Evolutionary conservation across 2,888 invertebrate species (phyloP), one percentile per base, ranked within the genome.

Genomic region (Slavum lentiscoides): DNA sequence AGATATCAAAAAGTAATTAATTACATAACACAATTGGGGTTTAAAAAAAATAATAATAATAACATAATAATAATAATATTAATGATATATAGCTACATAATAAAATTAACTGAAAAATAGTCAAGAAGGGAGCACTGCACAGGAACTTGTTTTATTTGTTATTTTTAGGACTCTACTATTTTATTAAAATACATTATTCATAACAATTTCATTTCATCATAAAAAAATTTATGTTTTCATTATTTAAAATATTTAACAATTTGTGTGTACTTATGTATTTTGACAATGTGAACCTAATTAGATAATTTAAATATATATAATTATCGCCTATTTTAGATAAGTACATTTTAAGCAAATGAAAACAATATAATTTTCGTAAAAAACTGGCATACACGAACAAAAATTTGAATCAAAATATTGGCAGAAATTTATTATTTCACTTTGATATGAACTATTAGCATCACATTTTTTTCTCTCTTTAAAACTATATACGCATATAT

Each of bases 31-130:
- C 0, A 58, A 66, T 8, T 13, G n/a, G 39, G 9, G 17, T 74
- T 58, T 39, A 39, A 55, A 58, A 74, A 74, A 66, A 39, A 74
- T 30, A 49, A 30, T 62, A 74, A 64, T 64, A 64, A 70, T n/a
- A 19, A n/a, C n/a, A n/a, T n/a, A n/a, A n/a, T n/a, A 30, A 30
- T 30, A 30, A 30, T 4, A 30, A 30, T 30, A 30, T 1, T 30
- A 30, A 30, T 30, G 30, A 30, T 30, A 1, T 30, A 62, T 62
- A 66, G 39, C 19, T 55, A 74, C 66, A 74, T 30, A 74, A 73
- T 43, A 64, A 37, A 74, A 74, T 55, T 21, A 55, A 74, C 37
- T 66, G 64, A 66, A 55, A 53, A 74, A 64, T 64, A 64, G 49
- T 37, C 21, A 74, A 66, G 17, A n/a, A 62, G 23, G 15, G 21